Evolutionary conservation across 2,888 invertebrate genomes (phyloP), one percentile per base, ranked within the genome.

Genomic region (Synergus japonicus): DNA sequence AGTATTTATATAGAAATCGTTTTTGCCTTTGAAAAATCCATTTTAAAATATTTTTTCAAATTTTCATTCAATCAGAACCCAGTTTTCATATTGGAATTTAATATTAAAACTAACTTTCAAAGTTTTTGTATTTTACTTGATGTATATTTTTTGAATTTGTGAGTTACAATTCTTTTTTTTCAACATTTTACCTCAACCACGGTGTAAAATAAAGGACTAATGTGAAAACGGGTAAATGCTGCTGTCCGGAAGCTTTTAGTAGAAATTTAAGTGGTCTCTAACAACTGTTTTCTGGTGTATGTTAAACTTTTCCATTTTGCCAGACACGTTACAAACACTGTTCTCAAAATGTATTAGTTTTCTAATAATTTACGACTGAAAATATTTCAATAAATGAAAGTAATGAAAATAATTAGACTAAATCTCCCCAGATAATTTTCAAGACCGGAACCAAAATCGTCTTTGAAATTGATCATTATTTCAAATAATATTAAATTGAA

Each of bases 191-290:
- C 49, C 37, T 54, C 73, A 78, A 79, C 83, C 78, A 78, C 79
- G 81, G 73, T 77, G 80, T 76, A 83, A 83, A 82, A 83, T 83
- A 83, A 81, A 83, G 83, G 81, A 83, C 83, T 82, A 84, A 83
- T 80, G 81, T 80, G 78, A 81, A 84, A 84, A 84, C 81, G 82
- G 82, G 80, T 80, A 82, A 81, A 83, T 83, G 79, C 79, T 80
- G 41, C 73, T 77, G 81, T 79, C 82, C 83, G 82, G 83, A 84
- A 83, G 86, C 86, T 87, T 87, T 87, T 84, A 86, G 85, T 80
- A 76, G 79, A 83, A 82, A 85, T 86, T 86, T 83, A 87, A 87
- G 86, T 86, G 85, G 85, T 83, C 83, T 67, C 81, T 63, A 82
- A 82, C 82, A 82, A 84, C 81, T 80, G 83, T 83, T 84, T 83